phyloP scores from a whole-genome alignment of 2,113 vertebrate genomes.

The Lepisosteus osseus region DNA sequence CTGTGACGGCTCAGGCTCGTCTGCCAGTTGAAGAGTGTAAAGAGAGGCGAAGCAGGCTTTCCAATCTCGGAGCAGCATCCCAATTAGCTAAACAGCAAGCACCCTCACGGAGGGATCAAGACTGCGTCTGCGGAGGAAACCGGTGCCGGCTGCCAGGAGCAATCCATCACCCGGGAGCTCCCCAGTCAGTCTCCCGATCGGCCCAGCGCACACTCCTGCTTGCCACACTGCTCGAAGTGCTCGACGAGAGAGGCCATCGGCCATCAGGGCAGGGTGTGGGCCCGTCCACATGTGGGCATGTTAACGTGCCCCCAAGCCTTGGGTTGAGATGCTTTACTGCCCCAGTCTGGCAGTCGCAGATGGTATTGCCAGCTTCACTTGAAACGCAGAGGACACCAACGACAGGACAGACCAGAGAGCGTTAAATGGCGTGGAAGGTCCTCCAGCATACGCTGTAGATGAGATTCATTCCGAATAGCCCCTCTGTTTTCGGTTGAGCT shows the following conservation, averaged over 20 bases:
- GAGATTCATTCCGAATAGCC: no score
- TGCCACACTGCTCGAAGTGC: background rate
- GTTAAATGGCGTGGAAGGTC: conserved; percentile 54
- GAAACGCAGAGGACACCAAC: conserved; percentile 27
- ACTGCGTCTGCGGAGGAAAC: conserved; percentile 40
- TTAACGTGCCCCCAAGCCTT: conserved; percentile 53
- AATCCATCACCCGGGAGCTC: conserved; percentile 1
- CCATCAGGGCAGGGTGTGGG: no score
- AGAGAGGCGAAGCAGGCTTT: no score
- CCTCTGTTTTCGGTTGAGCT: no score
- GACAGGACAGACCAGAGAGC: conserved; percentile 28
- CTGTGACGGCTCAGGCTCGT: no score
- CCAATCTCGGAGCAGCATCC: conserved; percentile 22
- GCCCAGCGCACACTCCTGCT: conserved; percentile 8
- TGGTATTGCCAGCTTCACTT: conserved; percentile 58
- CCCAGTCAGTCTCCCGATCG: conserved; percentile 32
- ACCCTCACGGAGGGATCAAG: conserved; percentile 46
- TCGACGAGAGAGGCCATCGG: no score
- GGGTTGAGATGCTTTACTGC: conserved; percentile 72
- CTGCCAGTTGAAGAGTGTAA: no score
- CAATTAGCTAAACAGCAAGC: conserved; percentile 32
- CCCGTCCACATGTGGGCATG: conserved; percentile 22
- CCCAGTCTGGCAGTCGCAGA: conserved; percentile 69
- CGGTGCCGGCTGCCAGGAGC: conserved; percentile 38
- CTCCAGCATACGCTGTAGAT: conserved; percentile 25